phyloP scores from a whole-genome alignment of 2,888 invertebrate species.

The Chymomyza amoena region DNA sequence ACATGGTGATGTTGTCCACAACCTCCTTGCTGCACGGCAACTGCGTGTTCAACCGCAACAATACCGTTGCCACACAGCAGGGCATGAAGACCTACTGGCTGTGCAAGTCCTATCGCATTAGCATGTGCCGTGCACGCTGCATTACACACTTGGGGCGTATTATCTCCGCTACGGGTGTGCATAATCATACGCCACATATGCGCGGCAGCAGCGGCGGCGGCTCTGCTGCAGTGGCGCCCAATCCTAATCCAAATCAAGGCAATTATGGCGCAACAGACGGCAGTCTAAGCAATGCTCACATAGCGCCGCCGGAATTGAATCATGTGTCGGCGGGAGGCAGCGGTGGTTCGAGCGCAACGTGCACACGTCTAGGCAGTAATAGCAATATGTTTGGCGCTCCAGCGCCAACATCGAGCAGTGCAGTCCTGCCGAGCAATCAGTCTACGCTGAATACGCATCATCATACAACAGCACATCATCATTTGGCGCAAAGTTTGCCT shows the following conservation, averaged over 20 bases:
- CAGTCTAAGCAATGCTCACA: not conserved
- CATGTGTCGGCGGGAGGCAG: slow-evolving; percentile 33
- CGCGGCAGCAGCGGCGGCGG: slow-evolving; percentile 49
- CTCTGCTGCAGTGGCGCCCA: slow-evolving; percentile 32
- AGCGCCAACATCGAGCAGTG: not conserved
- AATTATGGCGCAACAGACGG: slow-evolving; percentile 29
- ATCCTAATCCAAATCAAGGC: slow-evolving; percentile 37
- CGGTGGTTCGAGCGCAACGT: slow-evolving; percentile 27
- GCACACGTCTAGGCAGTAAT: slow-evolving; percentile 44
- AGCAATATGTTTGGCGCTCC: slow-evolving; percentile 38
- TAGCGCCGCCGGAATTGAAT: slow-evolving; percentile 21
- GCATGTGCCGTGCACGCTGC: slow-evolving; percentile 79
- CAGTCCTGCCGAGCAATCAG: slow-evolving; percentile 6
- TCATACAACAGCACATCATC: slow-evolving; percentile 60
- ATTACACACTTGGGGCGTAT: slow-evolving; percentile 79
- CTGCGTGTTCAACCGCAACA: slow-evolving; percentile 79
- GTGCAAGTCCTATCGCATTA: slow-evolving; percentile 79
- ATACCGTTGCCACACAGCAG: slow-evolving; percentile 79
- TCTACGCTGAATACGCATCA: slow-evolving; percentile 13
- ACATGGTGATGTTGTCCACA: slow-evolving; percentile 79
- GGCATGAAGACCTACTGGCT: slow-evolving; percentile 80
- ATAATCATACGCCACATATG: slow-evolving; percentile 79
- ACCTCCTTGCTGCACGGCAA: slow-evolving; percentile 78
- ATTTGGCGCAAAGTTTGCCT: slow-evolving; percentile 65
- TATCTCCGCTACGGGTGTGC: slow-evolving; percentile 79